A percentile compares a stretch with the other conserved stretches of the same genome.
These are phyloP conservation scores for Prionailurus viverrinus DNA, from an alignment of 2,113 vertebrate species.

Conservation along the genomic window DNA sequence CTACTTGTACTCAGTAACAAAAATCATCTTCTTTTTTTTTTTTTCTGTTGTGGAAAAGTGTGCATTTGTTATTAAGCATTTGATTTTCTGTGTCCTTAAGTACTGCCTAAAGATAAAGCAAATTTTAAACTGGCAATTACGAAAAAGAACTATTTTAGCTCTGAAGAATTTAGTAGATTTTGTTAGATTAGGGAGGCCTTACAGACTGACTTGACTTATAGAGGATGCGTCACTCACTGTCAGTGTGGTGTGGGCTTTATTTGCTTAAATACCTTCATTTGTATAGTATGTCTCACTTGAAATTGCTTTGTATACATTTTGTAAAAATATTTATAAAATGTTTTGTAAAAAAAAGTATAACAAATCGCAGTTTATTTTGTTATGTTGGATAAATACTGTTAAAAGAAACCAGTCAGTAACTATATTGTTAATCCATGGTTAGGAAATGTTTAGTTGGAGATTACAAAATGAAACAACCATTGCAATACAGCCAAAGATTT, in stretches of 20 bases:
- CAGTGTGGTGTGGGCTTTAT: constrained; percentile 91
- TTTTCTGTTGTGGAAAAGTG: constrained; percentile 79
- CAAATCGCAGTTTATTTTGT: constrained; percentile 96
- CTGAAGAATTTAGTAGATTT: constrained; percentile 87
- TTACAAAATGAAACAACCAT: constrained; percentile 92
- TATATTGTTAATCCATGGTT: constrained; percentile 93
- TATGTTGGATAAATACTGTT: constrained; percentile 94
- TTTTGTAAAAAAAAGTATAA: constrained; percentile 93
- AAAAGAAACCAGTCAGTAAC: constrained; percentile 92
- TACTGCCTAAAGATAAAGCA: constrained; percentile 89
- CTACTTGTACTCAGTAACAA: constrained; percentile 86
- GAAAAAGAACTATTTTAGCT: constrained; percentile 86
- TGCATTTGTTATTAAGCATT: constrained; percentile 87
- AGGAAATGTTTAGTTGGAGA: constrained; percentile 93
- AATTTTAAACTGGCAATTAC: constrained; percentile 90
- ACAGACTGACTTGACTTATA: constrained; percentile 90
- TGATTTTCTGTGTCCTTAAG: constrained; percentile 89
- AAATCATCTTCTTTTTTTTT: constrained; percentile 84
- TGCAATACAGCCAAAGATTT: constrained; percentile 95
- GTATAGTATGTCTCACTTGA: constrained; percentile 94
- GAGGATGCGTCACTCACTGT: constrained; percentile 90
- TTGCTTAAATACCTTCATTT: constrained; percentile 93
- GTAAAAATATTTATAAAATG: constrained; percentile 95
- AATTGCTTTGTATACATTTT: constrained; percentile 97
- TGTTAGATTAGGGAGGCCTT: constrained; percentile 92